These are phyloP conservation scores for Corythornis cristatus DNA, from an alignment of 2,113 vertebrate species.

Conservation along the genomic window DNA sequence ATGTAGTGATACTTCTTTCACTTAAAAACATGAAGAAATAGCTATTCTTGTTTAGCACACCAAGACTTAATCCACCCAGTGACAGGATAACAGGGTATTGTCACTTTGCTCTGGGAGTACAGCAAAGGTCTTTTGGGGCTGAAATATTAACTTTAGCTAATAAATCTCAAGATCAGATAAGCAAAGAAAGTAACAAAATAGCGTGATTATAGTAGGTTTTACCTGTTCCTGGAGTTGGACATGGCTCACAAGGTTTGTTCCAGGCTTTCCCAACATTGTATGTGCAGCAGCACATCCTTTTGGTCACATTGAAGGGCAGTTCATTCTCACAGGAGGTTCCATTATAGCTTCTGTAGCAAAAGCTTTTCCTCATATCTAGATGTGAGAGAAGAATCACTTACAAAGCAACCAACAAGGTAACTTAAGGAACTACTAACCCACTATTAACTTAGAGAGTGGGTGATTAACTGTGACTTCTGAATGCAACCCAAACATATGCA, in stretches of 20 bases:
- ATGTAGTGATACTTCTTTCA: background rate
- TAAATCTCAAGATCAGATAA: background rate
- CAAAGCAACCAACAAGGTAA: background rate
- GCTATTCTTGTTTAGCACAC: background rate
- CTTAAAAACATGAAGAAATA: background rate
- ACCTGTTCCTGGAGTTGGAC: slow-evolving; percentile 82
- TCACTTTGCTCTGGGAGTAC: background rate
- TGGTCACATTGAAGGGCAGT: slow-evolving; percentile 83
- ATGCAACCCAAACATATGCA: background rate
- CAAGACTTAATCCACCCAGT: background rate
- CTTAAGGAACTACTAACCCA: background rate
- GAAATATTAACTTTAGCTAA: background rate
- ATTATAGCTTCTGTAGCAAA: slow-evolving; percentile 85
- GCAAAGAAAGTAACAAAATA: background rate
- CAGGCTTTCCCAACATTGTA: slow-evolving; percentile 88
- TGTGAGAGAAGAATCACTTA: background rate
- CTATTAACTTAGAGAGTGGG: background rate
- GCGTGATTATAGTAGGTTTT: background rate
- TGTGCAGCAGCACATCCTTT: slow-evolving; percentile 85
- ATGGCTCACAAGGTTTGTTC: slow-evolving; percentile 85
- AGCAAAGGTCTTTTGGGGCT: background rate
- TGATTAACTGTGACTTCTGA: background rate
- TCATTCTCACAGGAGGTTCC: slow-evolving; percentile 85
- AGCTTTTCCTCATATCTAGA: slow-evolving; percentile 86
- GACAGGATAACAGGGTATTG: background rate